Conservation (phyloP, 2,888 invertebrate species). For the Brassicogethes aeneus region DNA sequence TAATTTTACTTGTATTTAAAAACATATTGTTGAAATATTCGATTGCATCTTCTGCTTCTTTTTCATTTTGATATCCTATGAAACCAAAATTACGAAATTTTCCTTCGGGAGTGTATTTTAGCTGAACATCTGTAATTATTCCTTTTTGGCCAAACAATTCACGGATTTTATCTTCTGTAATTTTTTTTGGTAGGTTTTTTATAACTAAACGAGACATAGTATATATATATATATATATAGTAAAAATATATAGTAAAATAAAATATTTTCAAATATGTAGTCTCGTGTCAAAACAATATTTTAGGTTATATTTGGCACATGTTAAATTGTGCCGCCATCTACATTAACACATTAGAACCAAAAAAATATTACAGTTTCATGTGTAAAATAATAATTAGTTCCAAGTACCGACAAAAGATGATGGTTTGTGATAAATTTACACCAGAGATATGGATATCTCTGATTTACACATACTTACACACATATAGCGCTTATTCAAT, state of each 20-base stretch:
- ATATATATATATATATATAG: slow-evolving; percentile 8
- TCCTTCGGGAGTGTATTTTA: slow-evolving; percentile 88
- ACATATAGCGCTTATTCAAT: no score
- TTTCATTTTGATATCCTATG: slow-evolving; percentile 76
- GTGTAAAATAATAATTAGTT: no score
- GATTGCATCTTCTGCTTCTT: slow-evolving; percentile 69
- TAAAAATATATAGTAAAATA: no score
- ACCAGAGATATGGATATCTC: no score
- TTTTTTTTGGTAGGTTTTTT: slow-evolving; percentile 84
- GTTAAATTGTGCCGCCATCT: background rate
- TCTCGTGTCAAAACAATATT: background rate
- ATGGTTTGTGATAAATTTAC: no score
- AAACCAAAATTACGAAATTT: slow-evolving; percentile 91
- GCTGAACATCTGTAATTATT: slow-evolving; percentile 82
- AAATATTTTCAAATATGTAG: no score
- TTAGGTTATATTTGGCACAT: background rate
- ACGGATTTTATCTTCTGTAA: slow-evolving; percentile 66
- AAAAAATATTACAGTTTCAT: no score
- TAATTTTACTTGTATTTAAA: slow-evolving; percentile 73
- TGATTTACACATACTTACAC: no score
- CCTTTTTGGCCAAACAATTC: slow-evolving; percentile 73
- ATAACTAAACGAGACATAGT: slow-evolving; percentile 88
- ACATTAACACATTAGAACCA: no score
- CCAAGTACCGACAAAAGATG: no score
- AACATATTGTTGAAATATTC: slow-evolving; percentile 76